These are phyloP conservation scores for Nebria brevicollis DNA, from an alignment of 2,888 invertebrate species.

Conservation along the genomic window DNA sequence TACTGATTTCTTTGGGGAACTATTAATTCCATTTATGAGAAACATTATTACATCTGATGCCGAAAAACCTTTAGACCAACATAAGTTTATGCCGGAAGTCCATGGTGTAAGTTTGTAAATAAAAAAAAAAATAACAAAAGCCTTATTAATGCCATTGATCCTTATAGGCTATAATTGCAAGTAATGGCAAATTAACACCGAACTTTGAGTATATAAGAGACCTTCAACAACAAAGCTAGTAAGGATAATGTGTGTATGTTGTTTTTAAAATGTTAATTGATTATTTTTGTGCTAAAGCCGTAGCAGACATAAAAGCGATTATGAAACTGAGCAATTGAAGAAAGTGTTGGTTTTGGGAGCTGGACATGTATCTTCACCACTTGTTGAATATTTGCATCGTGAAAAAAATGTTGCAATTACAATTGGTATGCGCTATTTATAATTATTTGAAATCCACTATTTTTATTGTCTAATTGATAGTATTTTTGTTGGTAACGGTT, in stretches of 20 bases:
- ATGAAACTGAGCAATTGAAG: conserved; percentile 59
- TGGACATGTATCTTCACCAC: conserved; percentile 92
- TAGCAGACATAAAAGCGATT: conserved; percentile 54
- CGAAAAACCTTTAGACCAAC: conserved; percentile 78
- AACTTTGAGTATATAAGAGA: conserved; percentile 96
- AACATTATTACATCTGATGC: conserved; percentile 92
- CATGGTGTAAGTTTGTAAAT: conserved; percentile 67
- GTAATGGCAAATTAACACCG: conserved; percentile 91
- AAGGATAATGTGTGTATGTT: conserved; percentile 16
- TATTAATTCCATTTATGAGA: conserved; percentile 86
- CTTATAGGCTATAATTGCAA: conserved; percentile 92
- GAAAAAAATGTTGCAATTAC: conserved; percentile 85
- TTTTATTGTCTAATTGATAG: too few relatives aligned
- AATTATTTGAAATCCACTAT: too few relatives aligned
- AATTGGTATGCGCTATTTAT: conserved; percentile 61
- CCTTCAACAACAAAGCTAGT: conserved; percentile 68
- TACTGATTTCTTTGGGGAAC: conserved; percentile 96
- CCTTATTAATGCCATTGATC: conserved; percentile 45
- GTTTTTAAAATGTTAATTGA: conserved; percentile 2
- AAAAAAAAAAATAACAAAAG: conserved; percentile 20
- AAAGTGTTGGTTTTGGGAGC: conserved; percentile 93
- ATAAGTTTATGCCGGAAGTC: conserved; percentile 78
- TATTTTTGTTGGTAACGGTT: too few relatives aligned
- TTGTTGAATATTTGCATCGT: conserved; percentile 92
- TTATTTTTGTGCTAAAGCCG: conserved; percentile 30